phyloP scores from a whole-genome alignment of 2,797 vertebrate species.

The Acomys russatus region DNA sequence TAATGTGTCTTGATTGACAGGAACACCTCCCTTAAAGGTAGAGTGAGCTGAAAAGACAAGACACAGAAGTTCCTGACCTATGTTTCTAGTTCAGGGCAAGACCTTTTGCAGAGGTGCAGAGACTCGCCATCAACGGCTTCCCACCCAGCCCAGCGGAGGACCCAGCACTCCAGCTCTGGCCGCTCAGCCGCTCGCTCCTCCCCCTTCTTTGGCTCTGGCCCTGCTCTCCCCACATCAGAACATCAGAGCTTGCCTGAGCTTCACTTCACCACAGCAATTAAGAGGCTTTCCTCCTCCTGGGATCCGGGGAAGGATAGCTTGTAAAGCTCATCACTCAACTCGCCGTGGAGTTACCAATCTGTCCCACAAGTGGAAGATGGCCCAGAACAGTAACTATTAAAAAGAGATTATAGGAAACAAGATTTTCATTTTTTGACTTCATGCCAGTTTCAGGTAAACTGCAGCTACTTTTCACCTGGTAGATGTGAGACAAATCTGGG shows the following conservation, averaged over 20 bases:
- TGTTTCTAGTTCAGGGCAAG: neutral
- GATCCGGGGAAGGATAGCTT: neutral
- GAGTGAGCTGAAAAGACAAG: neutral
- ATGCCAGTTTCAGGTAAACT: no score
- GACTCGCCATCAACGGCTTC: neutral
- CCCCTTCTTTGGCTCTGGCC: neutral
- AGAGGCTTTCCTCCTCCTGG: neutral
- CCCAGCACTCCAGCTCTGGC: neutral
- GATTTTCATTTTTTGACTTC: neutral
- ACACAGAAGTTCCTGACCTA: neutral
- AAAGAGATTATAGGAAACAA: neutral
- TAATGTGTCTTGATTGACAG: neutral
- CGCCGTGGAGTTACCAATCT: neutral
- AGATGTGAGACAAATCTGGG: no score
- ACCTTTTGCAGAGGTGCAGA: neutral
- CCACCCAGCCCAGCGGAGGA: neutral
- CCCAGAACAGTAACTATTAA: neutral
- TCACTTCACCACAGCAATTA: neutral
- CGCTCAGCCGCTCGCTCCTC: neutral
- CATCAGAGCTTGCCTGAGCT: neutral
- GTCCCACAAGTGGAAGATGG: neutral
- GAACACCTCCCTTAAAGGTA: neutral
- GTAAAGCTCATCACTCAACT: neutral
- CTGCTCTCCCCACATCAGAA: neutral
- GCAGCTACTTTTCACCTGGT: no score